Evolutionary conservation across 2,888 invertebrate species (phyloP), one percentile per base, ranked within the genome.

Genomic region (Dilophus febrilis): DNA sequence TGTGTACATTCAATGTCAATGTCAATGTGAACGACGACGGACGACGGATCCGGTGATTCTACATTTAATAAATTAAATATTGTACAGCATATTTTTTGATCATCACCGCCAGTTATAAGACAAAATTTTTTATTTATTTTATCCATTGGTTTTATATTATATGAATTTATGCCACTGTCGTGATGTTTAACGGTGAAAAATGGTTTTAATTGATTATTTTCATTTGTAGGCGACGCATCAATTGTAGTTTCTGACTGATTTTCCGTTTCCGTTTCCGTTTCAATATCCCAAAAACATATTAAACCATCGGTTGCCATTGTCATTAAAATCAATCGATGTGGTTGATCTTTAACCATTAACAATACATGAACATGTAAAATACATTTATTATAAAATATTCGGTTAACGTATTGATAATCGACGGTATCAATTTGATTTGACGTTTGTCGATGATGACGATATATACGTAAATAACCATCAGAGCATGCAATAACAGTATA

Each of bases 21-120:
- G n/a, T n/a, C n/a, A n/a, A n/a, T n/a, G n/a, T n/a, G n/a, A n/a
- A n/a, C n/a, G n/a, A n/a, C 32, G 34, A 52, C 44, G 26, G 67
- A 52, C 29, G n/a, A n/a, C n/a, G n/a, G n/a, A n/a, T n/a, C n/a
- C n/a, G n/a, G n/a, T n/a, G n/a, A n/a, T n/a, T n/a, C n/a, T n/a
- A n/a, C n/a, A n/a, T n/a, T n/a, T n/a, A n/a, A n/a, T n/a, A n/a
- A n/a, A 45, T 14, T 17, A 16, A 57, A 64, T 33, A 45, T 54
- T 45, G 54, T 66, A 43, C 67, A 58, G 51, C 52, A 70, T 41
- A 65, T 63, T 42, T 63, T 59, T 61, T 82, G 83, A 54, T 90
- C 88, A 55, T 90, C 90, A 0, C 90, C 88, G 4, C 85, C 86
- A 6, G 80, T 79, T 1, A 72, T 65, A 37, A 87, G 50, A 31